Base-by-base conservation (phyloP, 2,113 vertebrate species). In the Lynx canadensis region DNA sequence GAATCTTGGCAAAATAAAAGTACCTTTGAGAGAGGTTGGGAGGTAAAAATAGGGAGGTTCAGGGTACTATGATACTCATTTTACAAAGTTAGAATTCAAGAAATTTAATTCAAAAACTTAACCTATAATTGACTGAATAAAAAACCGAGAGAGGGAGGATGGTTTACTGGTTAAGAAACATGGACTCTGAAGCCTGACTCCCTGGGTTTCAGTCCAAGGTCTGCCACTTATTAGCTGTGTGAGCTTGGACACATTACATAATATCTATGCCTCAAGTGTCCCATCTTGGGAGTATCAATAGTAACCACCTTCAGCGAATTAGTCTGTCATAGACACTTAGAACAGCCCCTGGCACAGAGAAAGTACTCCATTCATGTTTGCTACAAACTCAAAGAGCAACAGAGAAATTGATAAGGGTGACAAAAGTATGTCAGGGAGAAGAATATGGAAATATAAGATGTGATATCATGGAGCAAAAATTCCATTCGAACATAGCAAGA, bases 1-100 rank as follows among this genome's bases (percentile, higher is more conserved):
- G 41, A 60, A 91, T 57, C 57, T 88, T 82, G 36, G 71, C 57
- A 87, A 91, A 95, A 94, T 88, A 76, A 82, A 71, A 80, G 38
- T 78, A 78, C 33, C 76, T 60, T 94, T 74, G 88, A 87, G 69
- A 63, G 50, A 38, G 7, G 2, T n/a, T 76, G 25, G 31, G 18
- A 88, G 21, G 13, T 69, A 0, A 11, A 85, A 68, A 50, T 19
- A 29, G 33, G 25, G 15, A 38, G 9, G 38, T 73, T 52, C 8
- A 29, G n/a, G 65, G 66, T 50, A 11, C 68, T 31, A 33, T 29
- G 79, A 68, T 15, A 36, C 50, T 87, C 15, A 21, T 78, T 87
- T 87, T 83, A 60, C 33, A 29, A 65, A 79, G 45, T 76, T 57
- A 50, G 29, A 83, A 82, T 88, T 60, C n/a, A 90, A 93, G 74